These are phyloP conservation scores for Psephotus haematonotus DNA, from an alignment of 2,113 vertebrate species.

Conservation along the genomic window DNA sequence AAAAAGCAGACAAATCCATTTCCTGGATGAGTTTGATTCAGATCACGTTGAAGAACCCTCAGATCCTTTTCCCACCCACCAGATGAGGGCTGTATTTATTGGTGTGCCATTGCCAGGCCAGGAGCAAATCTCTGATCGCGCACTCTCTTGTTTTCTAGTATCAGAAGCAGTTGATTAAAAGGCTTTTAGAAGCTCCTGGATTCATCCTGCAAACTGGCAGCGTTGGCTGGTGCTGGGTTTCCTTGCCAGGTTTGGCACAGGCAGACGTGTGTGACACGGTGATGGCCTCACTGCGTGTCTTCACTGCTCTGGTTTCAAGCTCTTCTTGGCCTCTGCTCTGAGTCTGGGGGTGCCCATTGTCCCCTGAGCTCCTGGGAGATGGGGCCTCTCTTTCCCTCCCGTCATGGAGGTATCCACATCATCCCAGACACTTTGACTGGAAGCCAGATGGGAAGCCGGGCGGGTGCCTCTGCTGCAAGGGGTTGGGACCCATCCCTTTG, in stretches of 20 bases:
- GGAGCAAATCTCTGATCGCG: background rate
- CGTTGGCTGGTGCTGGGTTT: background rate
- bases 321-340: background rate
- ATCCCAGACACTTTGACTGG: accelerated
- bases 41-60: background rate
- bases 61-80: background rate
- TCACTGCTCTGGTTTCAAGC: too few relatives aligned
- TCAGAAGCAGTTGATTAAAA: background rate
- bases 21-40: background rate
- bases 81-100: background rate
- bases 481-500: background rate
- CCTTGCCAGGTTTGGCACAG: background rate
- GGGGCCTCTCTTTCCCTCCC: background rate
- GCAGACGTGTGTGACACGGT: background rate
- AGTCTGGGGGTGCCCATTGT: background rate
- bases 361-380: background rate
- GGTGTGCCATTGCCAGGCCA: background rate
- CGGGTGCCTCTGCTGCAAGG: background rate
- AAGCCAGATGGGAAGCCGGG: background rate
- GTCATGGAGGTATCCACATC: accelerated
- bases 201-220: background rate
- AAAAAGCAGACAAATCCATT: background rate
- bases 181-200: background rate
- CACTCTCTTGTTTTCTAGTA: background rate
- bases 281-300: background rate